phyloP scores from a whole-genome alignment of 2,888 invertebrate genomes.

The Mesorhabditis sp. region DNA sequence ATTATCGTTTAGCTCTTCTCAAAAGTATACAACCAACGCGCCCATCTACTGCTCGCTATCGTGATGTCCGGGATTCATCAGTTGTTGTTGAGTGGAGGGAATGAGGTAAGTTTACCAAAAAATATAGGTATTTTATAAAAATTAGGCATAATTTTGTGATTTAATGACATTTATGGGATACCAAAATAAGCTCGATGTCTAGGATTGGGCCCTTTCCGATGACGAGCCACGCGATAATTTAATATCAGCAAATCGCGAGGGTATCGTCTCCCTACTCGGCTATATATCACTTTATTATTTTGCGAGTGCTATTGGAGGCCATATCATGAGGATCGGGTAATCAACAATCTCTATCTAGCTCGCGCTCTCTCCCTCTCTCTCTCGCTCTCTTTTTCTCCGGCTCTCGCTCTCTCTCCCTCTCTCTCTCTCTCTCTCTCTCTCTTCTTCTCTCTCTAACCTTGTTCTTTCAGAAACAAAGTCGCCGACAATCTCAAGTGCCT shows the following conservation, averaged over 20 bases:
- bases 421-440: too few species aligned
- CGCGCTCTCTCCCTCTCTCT: too few species aligned
- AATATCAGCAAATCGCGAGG: slow-evolving; percentile 83
- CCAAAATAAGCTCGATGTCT: slow-evolving; percentile 7
- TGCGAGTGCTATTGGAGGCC: slow-evolving; percentile 59
- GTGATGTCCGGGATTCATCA: slow-evolving; percentile 10
- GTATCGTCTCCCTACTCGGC: slow-evolving; percentile 78
- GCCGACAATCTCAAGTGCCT: slow-evolving; percentile 29
- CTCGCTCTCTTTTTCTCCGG: too few species aligned
- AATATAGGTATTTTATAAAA: background rate
- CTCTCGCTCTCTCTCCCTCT: too few species aligned
- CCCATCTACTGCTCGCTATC: slow-evolving; percentile 17
- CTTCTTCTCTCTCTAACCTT: too few species aligned
- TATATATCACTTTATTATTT: slow-evolving; percentile 79
- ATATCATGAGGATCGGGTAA: slow-evolving; percentile 30
- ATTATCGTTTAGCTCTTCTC: background rate
- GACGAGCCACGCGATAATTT: slow-evolving; percentile 58
- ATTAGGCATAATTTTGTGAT: background rate
- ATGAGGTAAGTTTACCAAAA: background rate
- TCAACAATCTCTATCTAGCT: background rate
- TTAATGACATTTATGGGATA: background rate
- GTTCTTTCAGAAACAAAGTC: slow-evolving; percentile 28
- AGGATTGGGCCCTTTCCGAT: slow-evolving; percentile 33
- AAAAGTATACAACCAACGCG: slow-evolving; percentile 15
- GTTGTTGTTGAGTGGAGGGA: background rate